phyloP scores from a whole-genome alignment of 2,888 invertebrate species.

The Crepidodera aurea region DNA sequence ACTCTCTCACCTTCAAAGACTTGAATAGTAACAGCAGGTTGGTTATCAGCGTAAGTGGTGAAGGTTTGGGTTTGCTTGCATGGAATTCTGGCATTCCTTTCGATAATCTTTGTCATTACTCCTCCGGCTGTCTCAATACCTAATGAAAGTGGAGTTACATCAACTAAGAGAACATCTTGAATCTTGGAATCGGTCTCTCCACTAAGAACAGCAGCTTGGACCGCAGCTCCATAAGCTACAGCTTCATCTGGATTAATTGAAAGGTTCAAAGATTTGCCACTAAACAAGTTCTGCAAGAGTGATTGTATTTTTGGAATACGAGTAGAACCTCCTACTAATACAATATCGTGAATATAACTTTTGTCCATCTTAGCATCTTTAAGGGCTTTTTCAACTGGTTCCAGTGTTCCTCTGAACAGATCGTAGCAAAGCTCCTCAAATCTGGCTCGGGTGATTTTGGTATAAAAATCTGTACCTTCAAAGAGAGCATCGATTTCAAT shows the following conservation, averaged over 20 bases:
- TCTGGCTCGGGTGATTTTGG: slow-evolving; percentile 75
- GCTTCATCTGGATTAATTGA: slow-evolving; percentile 60
- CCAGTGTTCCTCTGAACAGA: slow-evolving; percentile 71
- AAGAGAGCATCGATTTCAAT: slow-evolving; percentile 80
- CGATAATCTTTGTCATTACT: slow-evolving; percentile 73
- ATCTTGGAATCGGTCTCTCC: slow-evolving; percentile 71
- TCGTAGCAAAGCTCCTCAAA: slow-evolving; percentile 81
- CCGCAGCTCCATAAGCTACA: slow-evolving; percentile 58
- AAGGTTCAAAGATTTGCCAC: slow-evolving; percentile 61
- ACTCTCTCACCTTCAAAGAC: slow-evolving; percentile 77
- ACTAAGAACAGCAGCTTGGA: slow-evolving; percentile 56
- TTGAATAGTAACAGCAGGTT: slow-evolving; percentile 68
- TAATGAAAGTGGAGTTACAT: slow-evolving; percentile 73
- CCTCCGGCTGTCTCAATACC: slow-evolving; percentile 84
- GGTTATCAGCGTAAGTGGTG: slow-evolving; percentile 74
- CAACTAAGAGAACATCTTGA: slow-evolving; percentile 75
- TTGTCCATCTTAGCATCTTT: slow-evolving; percentile 81
- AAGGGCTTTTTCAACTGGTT: slow-evolving; percentile 79
- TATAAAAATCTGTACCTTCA: slow-evolving; percentile 78
- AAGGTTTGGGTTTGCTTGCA: slow-evolving; percentile 67
- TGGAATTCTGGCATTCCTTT: slow-evolving; percentile 66
- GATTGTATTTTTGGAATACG: slow-evolving; percentile 82
- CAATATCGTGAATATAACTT: slow-evolving; percentile 77
- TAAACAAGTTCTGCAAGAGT: slow-evolving; percentile 78
- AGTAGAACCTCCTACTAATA: slow-evolving; percentile 83